These are phyloP conservation scores for Dromius quadrimaculatus DNA, from an alignment of 2,888 invertebrate genomes.

Conservation along the genomic window DNA sequence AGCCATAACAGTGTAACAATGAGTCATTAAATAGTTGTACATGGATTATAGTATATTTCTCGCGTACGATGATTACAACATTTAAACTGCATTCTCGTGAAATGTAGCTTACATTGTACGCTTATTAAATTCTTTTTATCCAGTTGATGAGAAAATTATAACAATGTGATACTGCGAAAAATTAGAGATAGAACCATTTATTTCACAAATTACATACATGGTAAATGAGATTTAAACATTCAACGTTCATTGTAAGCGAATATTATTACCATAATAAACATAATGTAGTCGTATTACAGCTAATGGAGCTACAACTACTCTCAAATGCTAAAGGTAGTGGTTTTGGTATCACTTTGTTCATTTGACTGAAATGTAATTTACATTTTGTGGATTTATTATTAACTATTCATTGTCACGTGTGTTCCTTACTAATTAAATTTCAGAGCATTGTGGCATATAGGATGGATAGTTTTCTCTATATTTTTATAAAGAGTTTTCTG, in stretches of 20 bases:
- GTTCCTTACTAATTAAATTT: conserved; percentile 2
- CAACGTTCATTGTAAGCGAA: conserved; percentile 6
- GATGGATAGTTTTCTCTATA: no score
- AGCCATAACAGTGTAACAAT: no score
- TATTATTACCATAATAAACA: conserved; percentile 38
- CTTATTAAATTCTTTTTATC: no score
- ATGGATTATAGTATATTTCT: no score
- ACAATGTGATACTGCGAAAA: no score
- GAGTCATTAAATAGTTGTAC: no score
- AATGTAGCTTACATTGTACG: no score
- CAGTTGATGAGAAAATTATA: no score
- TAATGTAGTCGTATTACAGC: conserved; percentile 13
- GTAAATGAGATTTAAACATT: conserved; percentile 30
- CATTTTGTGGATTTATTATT: conserved; percentile 22
- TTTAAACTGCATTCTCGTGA: no score
- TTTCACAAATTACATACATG: conserved; percentile 18
- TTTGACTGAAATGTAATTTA: conserved; percentile 2
- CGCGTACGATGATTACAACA: no score
- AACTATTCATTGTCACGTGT: conserved; percentile 5
- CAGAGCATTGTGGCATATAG: background rate
- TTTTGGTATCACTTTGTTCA: conserved; percentile 3
- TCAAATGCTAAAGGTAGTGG: background rate
- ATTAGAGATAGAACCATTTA: conserved; percentile 20
- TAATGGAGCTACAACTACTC: conserved; percentile 10
- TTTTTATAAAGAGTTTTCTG: no score